phyloP scores from a whole-genome alignment of 2,797 vertebrate species.

The Platalea minor region DNA sequence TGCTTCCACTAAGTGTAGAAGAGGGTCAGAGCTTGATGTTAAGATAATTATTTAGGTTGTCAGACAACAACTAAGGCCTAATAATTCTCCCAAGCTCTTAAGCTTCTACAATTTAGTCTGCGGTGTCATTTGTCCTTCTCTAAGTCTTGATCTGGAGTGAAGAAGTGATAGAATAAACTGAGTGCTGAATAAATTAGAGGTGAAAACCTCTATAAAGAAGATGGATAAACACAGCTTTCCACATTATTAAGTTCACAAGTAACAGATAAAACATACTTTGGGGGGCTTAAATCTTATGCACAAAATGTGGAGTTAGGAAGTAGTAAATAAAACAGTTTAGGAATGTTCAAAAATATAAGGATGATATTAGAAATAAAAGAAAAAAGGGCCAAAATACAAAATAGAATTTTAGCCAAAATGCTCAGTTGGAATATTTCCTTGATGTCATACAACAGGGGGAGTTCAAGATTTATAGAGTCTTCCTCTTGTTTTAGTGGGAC shows the following conservation, averaged over 20 bases:
- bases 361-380: neutral
- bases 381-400: neutral
- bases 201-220: conserved; percentile 29
- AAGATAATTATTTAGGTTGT: conserved; percentile 27
- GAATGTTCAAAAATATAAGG: neutral
- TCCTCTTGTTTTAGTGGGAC: neutral
- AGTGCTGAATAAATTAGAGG: conserved; percentile 2
- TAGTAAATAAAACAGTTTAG: neutral
- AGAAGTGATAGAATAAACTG: neutral
- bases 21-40: neutral
- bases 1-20: neutral
- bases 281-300: neutral
- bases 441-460: neutral
- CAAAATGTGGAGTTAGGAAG: neutral
- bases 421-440: neutral
- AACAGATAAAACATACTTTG: neutral
- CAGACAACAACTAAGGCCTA: neutral
- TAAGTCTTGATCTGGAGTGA: neutral
- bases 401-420: neutral
- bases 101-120: neutral
- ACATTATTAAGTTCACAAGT: neutral
- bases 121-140: neutral
- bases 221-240: conserved; percentile 4
- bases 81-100: neutral
- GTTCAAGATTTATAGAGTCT: neutral